Evolutionary conservation across 2,888 invertebrate genomes (phyloP).

Genomic region (Clivina fossor): DNA sequence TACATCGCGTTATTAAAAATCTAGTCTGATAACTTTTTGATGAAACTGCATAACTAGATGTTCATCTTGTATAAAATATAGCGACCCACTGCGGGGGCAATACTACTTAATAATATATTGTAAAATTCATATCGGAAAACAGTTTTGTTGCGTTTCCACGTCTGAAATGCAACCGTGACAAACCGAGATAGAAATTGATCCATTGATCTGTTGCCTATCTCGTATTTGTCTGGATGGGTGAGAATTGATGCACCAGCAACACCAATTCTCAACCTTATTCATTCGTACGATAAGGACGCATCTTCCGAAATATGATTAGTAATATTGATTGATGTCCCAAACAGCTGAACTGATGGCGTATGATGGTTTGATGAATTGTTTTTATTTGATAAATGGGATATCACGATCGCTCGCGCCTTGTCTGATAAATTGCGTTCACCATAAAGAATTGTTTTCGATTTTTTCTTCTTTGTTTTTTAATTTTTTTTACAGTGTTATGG

Average conservation of each 20-base stretch:
- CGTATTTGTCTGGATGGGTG: slow-evolving; percentile 28
- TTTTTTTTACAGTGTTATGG: slow-evolving; percentile 9
- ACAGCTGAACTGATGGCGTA: slow-evolving; percentile 49
- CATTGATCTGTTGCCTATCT: slow-evolving; percentile 23
- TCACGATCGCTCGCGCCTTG: slow-evolving; percentile 48
- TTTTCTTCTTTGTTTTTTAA: slow-evolving; percentile 17
- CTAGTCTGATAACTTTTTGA: too few relatives aligned
- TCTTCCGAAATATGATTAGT: background rate
- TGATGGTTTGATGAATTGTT: slow-evolving; percentile 52
- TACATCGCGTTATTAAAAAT: too few relatives aligned
- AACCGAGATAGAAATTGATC: slow-evolving; percentile 29
- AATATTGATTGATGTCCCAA: slow-evolving; percentile 48
- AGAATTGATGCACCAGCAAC: slow-evolving; percentile 1
- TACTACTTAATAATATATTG: slow-evolving; percentile 25
- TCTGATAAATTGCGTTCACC: slow-evolving; percentile 39
- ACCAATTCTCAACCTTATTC: background rate
- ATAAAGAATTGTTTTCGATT: slow-evolving; percentile 31
- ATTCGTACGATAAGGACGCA: background rate
- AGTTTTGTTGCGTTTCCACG: slow-evolving; percentile 7
- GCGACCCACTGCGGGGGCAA: slow-evolving; percentile 24
- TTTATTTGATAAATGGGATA: slow-evolving; percentile 53
- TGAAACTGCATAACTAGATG: too few relatives aligned
- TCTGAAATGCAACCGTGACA: slow-evolving; percentile 25
- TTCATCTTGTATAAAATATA: slow-evolving; percentile 21
- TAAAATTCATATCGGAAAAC: slow-evolving; percentile 25